Evolutionary conservation across 2,113 vertebrate genomes (phyloP), one percentile per base, ranked within the genome.

Genomic region (Upupa epops): DNA sequence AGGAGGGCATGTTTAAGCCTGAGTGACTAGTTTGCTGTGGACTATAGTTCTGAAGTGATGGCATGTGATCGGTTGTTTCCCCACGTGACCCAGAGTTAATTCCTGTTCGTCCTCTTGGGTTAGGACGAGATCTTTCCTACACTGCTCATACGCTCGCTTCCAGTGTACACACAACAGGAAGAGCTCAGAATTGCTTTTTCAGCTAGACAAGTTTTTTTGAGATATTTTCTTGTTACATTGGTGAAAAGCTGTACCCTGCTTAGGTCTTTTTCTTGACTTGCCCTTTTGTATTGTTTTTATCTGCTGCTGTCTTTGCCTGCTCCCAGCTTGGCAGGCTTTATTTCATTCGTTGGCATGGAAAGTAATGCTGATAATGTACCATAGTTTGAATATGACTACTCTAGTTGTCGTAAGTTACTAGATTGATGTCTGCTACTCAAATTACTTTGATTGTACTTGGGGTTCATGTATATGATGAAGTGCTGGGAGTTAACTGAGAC

Each of bases 41-140:
- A 7, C 1, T 12, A 4, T 11, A 19, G 19, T 22, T 73, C 20
- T 49, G 12, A 40, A 36, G 28, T 16, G 28, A 2, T 25, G 14
- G 7, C 21, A 19, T 48, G 21, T 25, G 28, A 6, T 59, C 42
- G 5, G 8, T 14, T 2, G 2, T 73, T 80, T 52, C 28, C 21
- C 26, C 0, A 0, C 20, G 34, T 37, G 34, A 42, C 13, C 2
- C 26, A 0, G 55, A 9, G 13, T 7, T 48, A 36, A 5, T 24
- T 63, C 49, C 22, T 63, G 14, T 42, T 42, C 25, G 20, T 90
- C 83, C 26, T 49, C 7, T 32, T 71, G 6, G 17, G 4, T 24
- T 66, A 17, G 26, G 26, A 28, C 25, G 37, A 20, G 19, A 6
- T 71, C 14, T 26, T 81, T 22, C 58, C 19, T 17, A 20, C 4